phyloP scores from a whole-genome alignment of 2,888 invertebrate species.

The Diloba caeruleocephala region DNA sequence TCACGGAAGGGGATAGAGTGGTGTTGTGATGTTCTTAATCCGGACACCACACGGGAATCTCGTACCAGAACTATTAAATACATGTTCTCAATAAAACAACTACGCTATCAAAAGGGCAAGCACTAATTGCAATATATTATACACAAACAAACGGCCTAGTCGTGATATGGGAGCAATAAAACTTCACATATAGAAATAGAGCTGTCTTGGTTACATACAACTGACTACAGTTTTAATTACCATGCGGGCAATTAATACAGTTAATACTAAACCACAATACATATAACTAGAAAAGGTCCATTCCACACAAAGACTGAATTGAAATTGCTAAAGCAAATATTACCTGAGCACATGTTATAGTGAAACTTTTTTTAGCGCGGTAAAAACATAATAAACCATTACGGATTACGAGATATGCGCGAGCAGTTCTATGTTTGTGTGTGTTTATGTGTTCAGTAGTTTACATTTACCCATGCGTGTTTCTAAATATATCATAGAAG shows the following conservation, averaged over 20 bases:
- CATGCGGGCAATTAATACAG: constrained; percentile 8
- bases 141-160: constrained; percentile 44
- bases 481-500: too few relatives aligned
- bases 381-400: too few relatives aligned
- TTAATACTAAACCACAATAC: not conserved
- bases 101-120: constrained; percentile 44
- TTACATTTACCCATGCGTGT: too few relatives aligned
- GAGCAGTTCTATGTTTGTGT: too few relatives aligned
- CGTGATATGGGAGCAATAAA: constrained; percentile 55
- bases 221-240: constrained; percentile 40
- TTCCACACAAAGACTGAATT: not conserved
- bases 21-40: too few relatives aligned
- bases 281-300: constrained; percentile 8
- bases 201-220: constrained; percentile 12
- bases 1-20: too few relatives aligned
- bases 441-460: too few relatives aligned
- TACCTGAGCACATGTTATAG: too few relatives aligned
- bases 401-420: too few relatives aligned
- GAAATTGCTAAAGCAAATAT: too few relatives aligned
- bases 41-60: too few relatives aligned
- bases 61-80: not conserved
- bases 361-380: too few relatives aligned
- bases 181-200: constrained; percentile 46
- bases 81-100: constrained; percentile 16
- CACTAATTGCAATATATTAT: constrained; percentile 31